Evolutionary conservation across 2,113 vertebrate species (phyloP).

Genomic region (Lichenostomus cassidix): DNA sequence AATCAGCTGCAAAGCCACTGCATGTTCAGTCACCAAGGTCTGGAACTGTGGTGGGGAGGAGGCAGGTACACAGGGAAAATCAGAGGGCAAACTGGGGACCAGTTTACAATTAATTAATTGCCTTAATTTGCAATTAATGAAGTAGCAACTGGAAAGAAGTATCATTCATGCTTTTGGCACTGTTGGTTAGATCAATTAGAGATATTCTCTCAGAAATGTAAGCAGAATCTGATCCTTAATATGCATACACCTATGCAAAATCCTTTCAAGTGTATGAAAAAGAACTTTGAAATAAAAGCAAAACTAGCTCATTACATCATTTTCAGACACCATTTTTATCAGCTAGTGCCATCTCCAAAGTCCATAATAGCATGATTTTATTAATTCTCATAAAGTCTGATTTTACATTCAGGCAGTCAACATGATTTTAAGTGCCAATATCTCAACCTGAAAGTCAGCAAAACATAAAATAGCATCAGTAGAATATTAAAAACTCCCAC

Average conservation of each 20-base stretch:
- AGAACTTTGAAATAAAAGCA: not conserved
- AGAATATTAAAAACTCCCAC: constrained; percentile 69
- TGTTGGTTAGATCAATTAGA: not conserved
- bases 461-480: constrained; percentile 62
- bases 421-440: constrained; percentile 57
- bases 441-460: constrained; percentile 59
- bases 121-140: not conserved
- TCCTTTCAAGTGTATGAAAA: not conserved
- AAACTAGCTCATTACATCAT: constrained; percentile 32
- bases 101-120: too few species aligned
- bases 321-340: constrained; percentile 11
- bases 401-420: constrained; percentile 46
- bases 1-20: not conserved
- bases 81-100: not conserved
- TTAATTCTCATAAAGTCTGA: constrained; percentile 53
- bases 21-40: not conserved
- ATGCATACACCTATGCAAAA: not conserved
- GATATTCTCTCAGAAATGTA: not conserved
- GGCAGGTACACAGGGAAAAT: not conserved
- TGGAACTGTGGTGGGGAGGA: not conserved
- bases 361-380: constrained; percentile 40
- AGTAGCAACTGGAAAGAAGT: not conserved
- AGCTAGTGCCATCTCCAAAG: not conserved
- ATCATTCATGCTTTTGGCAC: not conserved
- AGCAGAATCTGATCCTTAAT: not conserved